These are phyloP conservation scores for Hirtodrosophila histrioides DNA, from an alignment of 2,888 invertebrate genomes.

Conservation along the genomic window DNA sequence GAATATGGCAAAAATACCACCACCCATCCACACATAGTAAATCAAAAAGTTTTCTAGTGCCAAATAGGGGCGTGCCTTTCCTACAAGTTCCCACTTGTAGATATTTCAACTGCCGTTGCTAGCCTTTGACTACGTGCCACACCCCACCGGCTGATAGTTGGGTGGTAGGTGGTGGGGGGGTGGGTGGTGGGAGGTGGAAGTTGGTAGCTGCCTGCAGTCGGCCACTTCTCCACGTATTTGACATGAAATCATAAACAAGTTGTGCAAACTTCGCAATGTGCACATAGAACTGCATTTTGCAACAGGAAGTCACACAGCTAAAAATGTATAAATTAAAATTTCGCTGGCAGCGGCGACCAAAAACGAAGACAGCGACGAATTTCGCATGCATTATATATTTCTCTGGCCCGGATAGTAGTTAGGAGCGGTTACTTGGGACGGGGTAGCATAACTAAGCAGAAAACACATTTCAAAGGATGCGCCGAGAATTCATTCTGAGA, in stretches of 20 bases:
- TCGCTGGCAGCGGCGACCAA: conserved; percentile 47
- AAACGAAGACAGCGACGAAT: conserved; percentile 35
- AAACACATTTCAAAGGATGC: too few species aligned
- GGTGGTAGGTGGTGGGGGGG: conserved; percentile 1
- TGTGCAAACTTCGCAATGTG: conserved; percentile 67
- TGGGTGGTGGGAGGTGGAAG: not conserved
- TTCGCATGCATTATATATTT: conserved; percentile 32
- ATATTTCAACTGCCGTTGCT: conserved; percentile 57
- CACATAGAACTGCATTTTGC: conserved; percentile 63
- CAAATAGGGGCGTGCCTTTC: conserved; percentile 58
- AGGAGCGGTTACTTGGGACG: not conserved
- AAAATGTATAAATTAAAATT: conserved; percentile 78
- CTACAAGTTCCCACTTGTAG: conserved; percentile 60
- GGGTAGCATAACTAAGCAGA: not conserved
- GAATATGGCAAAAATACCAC: conserved; percentile 33
- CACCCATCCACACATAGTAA: conserved; percentile 47
- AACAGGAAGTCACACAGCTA: conserved; percentile 71
- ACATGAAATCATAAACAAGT: conserved; percentile 81
- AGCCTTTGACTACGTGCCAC: conserved; percentile 31
- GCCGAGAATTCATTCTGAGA: too few species aligned
- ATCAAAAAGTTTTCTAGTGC: conserved; percentile 76
- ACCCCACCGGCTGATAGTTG: conserved; percentile 4
- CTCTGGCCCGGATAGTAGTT: not conserved
- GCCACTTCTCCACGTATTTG: conserved; percentile 73
- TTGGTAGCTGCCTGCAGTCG: conserved; percentile 23